Conservation (phyloP, 2,113 vertebrate genomes). For the Chrysemys picta region DNA sequence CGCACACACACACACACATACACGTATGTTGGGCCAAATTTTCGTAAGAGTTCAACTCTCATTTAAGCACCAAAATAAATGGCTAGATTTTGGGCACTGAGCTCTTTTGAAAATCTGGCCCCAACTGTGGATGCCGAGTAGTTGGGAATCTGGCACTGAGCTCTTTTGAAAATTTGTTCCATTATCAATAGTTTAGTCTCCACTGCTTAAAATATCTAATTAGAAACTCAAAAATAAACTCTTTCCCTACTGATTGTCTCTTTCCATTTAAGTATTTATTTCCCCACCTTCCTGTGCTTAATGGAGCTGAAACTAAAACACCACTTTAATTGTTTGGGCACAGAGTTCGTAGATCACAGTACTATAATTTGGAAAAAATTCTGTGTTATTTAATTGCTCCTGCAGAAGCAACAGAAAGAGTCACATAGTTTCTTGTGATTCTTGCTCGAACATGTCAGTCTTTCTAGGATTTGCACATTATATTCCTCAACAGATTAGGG, state of each 20-base stretch:
- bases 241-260: not conserved
- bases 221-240: not conserved
- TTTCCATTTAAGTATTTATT: not conserved
- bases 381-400: not conserved
- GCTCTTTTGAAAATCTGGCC: not conserved
- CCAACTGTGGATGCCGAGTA: not conserved
- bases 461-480: not conserved
- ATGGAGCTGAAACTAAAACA: not conserved
- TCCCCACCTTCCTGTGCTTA: not conserved
- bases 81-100: not conserved
- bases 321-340: not conserved
- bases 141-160: not conserved
- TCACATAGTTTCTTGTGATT: not conserved
- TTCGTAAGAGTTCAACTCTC: not conserved
- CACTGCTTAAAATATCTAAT: not conserved
- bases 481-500: not conserved
- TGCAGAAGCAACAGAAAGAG: not conserved
- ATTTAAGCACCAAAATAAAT: not conserved
- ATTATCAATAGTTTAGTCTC: not conserved
- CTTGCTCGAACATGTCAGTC: not conserved
- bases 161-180: not conserved
- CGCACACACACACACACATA: not conserved
- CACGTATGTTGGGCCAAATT: not conserved
- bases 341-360: not conserved
- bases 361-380: not conserved